A percentile compares a stretch with the other conserved stretches of the same genome.
Evolutionary conservation across 2,888 invertebrate species (phyloP).

Genomic region (Orthosia cruda): DNA sequence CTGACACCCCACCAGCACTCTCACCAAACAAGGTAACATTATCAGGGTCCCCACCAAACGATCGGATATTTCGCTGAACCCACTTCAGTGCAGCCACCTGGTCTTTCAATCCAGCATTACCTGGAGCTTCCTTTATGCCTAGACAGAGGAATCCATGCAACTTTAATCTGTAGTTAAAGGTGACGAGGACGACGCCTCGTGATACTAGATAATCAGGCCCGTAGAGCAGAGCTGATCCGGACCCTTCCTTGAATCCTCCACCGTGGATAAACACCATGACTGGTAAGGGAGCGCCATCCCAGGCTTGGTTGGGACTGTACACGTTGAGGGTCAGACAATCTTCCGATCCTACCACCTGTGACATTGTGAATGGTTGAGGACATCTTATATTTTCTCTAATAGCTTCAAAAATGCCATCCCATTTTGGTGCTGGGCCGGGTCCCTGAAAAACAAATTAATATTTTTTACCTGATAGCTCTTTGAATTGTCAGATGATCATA

Average conservation of each 20-base stretch:
- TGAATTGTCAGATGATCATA: too few relatives aligned
- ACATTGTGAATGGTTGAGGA: constrained; percentile 13
- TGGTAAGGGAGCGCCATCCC: constrained; percentile 30
- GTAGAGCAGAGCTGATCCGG: constrained; percentile 31
- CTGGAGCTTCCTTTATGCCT: too few relatives aligned
- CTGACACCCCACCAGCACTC: constrained; percentile 73
- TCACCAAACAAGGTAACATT: constrained; percentile 76
- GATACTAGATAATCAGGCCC: constrained; percentile 41
- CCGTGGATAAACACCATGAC: constrained; percentile 75
- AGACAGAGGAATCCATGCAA: too few relatives aligned
- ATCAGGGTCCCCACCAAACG: constrained; percentile 72
- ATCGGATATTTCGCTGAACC: too few relatives aligned
- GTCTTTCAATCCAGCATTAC: too few relatives aligned
- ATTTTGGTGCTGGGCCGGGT: constrained; percentile 34
- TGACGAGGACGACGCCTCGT: constrained; percentile 31
- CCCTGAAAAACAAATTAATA: constrained; percentile 17
- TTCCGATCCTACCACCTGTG: constrained; percentile 18
- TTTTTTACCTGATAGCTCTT: neutral
- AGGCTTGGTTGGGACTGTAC: constrained; percentile 51
- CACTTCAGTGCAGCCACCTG: too few relatives aligned
- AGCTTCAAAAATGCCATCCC: constrained; percentile 44
- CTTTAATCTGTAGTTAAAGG: neutral
- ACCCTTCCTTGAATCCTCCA: constrained; percentile 69
- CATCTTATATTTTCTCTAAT: constrained; percentile 33
- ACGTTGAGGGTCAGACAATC: constrained; percentile 71